Evolutionary conservation across 2,888 invertebrate genomes (phyloP), one percentile per base, ranked within the genome.

Genomic region (Andrena flavipes): DNA sequence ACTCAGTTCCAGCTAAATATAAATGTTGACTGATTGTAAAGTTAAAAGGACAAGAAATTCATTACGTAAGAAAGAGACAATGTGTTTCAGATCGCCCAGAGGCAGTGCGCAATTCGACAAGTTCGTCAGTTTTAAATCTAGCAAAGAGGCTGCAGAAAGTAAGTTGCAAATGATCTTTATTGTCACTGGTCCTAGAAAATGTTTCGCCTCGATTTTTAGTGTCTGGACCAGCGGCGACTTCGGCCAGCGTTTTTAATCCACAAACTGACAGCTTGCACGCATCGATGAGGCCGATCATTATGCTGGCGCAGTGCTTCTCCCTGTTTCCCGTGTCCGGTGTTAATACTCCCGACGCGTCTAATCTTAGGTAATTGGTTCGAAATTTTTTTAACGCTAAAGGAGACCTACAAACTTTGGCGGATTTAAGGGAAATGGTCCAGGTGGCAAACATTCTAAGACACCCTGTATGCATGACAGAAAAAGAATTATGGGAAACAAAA

Each of bases 301-400:
- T 94, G 48, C 77, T 95, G 59, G 95, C 95, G 0, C 95, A 95
- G 86, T 94, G 94, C 73, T 95, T 95, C 81, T 95, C 95, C 30
- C 91, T 95, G 20, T 89, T 96, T 85, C 95, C 95, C 0, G 94
- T 95, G 0, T 88, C 91, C 49, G 95, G 95, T 0, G 87, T 95
- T 13, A 93, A 92, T 85, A 93, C 94, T 0, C 90, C 92, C 1
- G 93, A 94, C 64, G 92, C 95, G 0, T 92, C 93, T 1, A 89
- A 94, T 59, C 92, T 95, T 35, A 93, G 90, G 94, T 94, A 90
- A 88, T 16, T 26, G 20, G n/a, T 4, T 16, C 49, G 0, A 42
- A 42, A 5, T 13, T 42, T 16, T 16, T 42, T 16, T 42, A 42
- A 42, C 5, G 42, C 42, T 42, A 13, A 42, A 42, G 42, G 4